Evolutionary conservation across 2,113 vertebrate species (phyloP).

Genomic region (Ciconia maguari): DNA sequence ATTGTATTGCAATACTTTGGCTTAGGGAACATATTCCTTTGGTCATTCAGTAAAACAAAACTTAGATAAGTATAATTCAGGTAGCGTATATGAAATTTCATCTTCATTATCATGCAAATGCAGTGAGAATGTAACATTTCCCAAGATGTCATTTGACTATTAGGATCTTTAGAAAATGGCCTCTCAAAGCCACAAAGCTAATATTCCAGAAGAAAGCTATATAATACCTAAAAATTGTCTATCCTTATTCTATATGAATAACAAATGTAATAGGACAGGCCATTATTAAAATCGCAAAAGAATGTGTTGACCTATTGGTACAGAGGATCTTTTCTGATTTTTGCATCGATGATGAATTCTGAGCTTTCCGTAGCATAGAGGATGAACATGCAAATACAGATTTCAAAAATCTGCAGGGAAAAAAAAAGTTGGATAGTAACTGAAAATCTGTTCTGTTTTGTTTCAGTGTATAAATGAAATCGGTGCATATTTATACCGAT

Average conservation of each 20-base stretch:
- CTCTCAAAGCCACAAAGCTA: slow-evolving; percentile 68
- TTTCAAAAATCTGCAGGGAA: slow-evolving; percentile 38
- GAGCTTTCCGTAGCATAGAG: background rate
- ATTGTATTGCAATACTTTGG: slow-evolving; percentile 3
- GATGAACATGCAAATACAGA: slow-evolving; percentile 20
- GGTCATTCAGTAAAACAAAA: slow-evolving; percentile 64
- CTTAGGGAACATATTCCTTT: slow-evolving; percentile 45
- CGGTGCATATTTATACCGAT: background rate
- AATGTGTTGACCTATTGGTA: slow-evolving; percentile 57
- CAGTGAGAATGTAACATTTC: slow-evolving; percentile 57
- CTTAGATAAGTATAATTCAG: slow-evolving; percentile 61
- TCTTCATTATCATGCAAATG: slow-evolving; percentile 69
- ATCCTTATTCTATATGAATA: slow-evolving; percentile 58
- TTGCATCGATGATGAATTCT: slow-evolving; percentile 24
- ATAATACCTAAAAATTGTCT: slow-evolving; percentile 63
- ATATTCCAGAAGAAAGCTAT: slow-evolving; percentile 60
- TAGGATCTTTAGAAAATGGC: slow-evolving; percentile 69
- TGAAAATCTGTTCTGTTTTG: slow-evolving; percentile 2
- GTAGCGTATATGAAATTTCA: slow-evolving; percentile 53
- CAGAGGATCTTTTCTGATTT: slow-evolving; percentile 36
- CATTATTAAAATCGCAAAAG: slow-evolving; percentile 53
- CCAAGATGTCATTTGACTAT: slow-evolving; percentile 68
- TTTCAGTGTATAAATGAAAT: background rate
- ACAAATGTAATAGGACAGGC: slow-evolving; percentile 57
- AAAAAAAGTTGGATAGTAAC: background rate